Base-by-base conservation (phyloP, 2,888 invertebrate species). In the Chrysotoxum bicinctum region DNA sequence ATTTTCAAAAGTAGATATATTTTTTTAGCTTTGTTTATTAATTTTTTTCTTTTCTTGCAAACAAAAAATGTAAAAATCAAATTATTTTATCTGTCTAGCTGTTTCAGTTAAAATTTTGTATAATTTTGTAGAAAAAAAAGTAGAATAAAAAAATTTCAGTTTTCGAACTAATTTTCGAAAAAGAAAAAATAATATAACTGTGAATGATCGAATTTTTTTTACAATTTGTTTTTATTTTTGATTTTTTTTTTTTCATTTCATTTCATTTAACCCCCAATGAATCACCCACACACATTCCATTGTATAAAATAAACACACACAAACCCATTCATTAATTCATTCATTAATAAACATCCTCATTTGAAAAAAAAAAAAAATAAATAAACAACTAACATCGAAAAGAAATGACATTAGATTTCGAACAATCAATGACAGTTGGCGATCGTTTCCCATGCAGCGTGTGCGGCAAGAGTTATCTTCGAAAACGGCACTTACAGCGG, bases 401-500 rank as follows among this genome's bases (percentile, higher is more conserved):
- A 86, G 82, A 87, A 52, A 58, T 88, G 19, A 88, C 88, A 87
- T 83, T 87, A 66, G 87, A 88, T 8, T 88, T 88, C 35, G 87
- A 88, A 81, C 79, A 87, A 68, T 54, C 88, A 62, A 88, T 83
- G 78, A 74, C 66, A 69, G 50, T 72, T 19, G 88, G 88, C 19
- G 91, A 92, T 74, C 92, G 93, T 80, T 94, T 93, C 88, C 91
- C 91, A 21, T 94, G 94, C 89, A 90, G 90, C 69, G 93, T 93
- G 56, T 94, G 94, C 88, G 93, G 93, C 87, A 93, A 94, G 90
- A 93, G 93, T 80, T 94, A 94, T 90, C 92, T 93, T 88, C 92
- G 94, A 54, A 94, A 94, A 89, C 93, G 94, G 52, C 94, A 94
- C 80, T 89, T 95, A 78, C 93, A 94, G 87, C 92, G 94, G 9